phyloP scores from a whole-genome alignment of 2,888 invertebrate genomes.

The Agapostemon virescens region DNA sequence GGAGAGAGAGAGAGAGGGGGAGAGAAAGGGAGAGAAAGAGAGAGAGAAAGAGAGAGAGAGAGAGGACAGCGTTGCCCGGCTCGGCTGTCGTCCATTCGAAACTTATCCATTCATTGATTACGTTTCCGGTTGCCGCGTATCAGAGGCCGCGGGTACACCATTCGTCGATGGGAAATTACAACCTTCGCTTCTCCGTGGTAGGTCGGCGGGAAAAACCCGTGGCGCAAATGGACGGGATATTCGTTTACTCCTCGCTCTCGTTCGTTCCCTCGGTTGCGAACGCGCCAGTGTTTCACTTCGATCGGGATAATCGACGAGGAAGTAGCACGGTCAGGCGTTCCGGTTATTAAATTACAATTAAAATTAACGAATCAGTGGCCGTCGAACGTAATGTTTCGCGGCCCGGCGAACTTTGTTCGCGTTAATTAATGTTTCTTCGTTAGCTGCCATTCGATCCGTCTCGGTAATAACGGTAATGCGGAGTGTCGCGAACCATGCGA shows the following conservation, averaged over 20 bases:
- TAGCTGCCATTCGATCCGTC: constrained; percentile 23
- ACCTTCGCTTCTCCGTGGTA: not conserved
- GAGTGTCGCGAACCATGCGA: not conserved
- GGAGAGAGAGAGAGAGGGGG: not conserved
- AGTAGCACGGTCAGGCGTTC: not conserved
- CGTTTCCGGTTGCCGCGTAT: constrained; percentile 42
- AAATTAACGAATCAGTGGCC: constrained; percentile 35
- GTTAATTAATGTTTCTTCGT: constrained; percentile 30
- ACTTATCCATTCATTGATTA: constrained; percentile 62
- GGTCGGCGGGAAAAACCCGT: constrained; percentile 1
- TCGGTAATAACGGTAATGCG: constrained; percentile 10
- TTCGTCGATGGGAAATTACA: constrained; percentile 30
- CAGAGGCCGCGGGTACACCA: constrained; percentile 11
- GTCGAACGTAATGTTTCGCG: constrained; percentile 15
- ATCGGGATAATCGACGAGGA: constrained; percentile 15
- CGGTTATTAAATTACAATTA: constrained; percentile 37
- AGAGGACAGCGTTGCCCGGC: constrained; percentile 55
- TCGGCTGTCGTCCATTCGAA: constrained; percentile 52
- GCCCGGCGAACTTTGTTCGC: constrained; percentile 12
- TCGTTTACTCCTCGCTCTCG: constrained; percentile 1
- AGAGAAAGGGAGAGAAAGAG: not conserved
- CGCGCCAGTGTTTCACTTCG: constrained; percentile 5
- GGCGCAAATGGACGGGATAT: not conserved
- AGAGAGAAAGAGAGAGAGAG: not conserved
- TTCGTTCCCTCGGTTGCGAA: not conserved